Evolutionary conservation across 2,888 invertebrate genomes (phyloP), one percentile per base, ranked within the genome.

Genomic region (Epinotia nisella): DNA sequence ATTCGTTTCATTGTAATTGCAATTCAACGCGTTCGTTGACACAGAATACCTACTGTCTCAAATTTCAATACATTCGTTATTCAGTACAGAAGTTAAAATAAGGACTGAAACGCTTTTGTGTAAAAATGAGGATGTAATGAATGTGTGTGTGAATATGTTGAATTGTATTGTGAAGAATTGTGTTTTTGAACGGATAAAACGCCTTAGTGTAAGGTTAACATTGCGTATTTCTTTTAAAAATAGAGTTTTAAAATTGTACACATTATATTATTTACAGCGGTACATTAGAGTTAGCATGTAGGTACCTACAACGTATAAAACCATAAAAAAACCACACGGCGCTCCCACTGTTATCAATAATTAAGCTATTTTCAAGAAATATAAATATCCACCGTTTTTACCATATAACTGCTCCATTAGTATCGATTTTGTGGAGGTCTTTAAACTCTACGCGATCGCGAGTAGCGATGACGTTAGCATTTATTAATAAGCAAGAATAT

Each of bases 401-500:
- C 39, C 24, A 64, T 49, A 61, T 64, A 69, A 69, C 59, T 66
- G 61, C 66, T 64, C 68, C 66, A 66, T 62, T 70, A 56, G 66
- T 78, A 79, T 79, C 75, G 79, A 78, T 79, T 77, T 67, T 58
- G 45, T 51, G 62, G 70, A 75, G 79, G 78, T 80, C 79, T 79
- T 79, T 80, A 76, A 79, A 80, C 79, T 77, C 76, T 68, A 71
- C 60, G 60, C 60, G 29, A 71, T 67, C 55, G 56, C 67, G 61
- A 67, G 19, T 53, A 65, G 65, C 67, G 21, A 9, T 35, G 49
- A 39, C 35, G 17, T 64, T 56, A 68, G 49, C 60, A 55, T 62
- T 55, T 56, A 62, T 51, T 56, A 61, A 61, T 72, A 62, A 62
- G 49, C 67, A 72, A 60, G 45, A 41, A 61, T 51, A 49, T 68